A percentile compares a stretch with the other conserved stretches of the same genome.
phyloP scores from a whole-genome alignment of 2,113 vertebrate genomes.

The Lagenorhynchus albirostris region DNA sequence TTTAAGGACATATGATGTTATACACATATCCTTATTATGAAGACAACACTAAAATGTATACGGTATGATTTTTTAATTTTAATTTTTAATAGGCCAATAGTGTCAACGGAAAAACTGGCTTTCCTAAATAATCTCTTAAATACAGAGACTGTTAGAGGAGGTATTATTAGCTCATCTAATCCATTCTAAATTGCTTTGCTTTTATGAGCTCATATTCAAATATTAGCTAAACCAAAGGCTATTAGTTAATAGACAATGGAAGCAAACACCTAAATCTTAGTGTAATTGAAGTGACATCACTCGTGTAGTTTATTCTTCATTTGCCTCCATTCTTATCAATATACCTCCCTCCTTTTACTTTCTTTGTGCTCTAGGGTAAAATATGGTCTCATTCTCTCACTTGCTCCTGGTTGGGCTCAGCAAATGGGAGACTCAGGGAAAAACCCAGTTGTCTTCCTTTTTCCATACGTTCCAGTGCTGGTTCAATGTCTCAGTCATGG shows the following conservation, averaged over 20 bases:
- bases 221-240: neutral
- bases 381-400: neutral
- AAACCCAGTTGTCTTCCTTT: neutral
- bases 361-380: neutral
- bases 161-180: neutral
- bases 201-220: neutral
- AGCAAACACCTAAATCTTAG: neutral
- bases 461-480: too few relatives aligned
- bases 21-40: neutral
- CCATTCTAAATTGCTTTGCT: neutral
- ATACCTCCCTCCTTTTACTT: neutral
- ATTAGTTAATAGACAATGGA: neutral
- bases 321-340: neutral
- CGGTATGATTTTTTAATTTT: neutral
- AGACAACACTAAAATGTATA: neutral
- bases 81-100: neutral
- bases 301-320: neutral
- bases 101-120: neutral
- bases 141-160: neutral
- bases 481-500: neutral
- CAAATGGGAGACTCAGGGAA: rapidly evolving
- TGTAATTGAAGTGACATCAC: neutral
- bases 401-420: neutral
- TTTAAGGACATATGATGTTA: neutral
- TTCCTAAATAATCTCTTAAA: neutral